phyloP scores from a whole-genome alignment of 2,797 vertebrate species.

The Hephaestus fuliginosus region DNA sequence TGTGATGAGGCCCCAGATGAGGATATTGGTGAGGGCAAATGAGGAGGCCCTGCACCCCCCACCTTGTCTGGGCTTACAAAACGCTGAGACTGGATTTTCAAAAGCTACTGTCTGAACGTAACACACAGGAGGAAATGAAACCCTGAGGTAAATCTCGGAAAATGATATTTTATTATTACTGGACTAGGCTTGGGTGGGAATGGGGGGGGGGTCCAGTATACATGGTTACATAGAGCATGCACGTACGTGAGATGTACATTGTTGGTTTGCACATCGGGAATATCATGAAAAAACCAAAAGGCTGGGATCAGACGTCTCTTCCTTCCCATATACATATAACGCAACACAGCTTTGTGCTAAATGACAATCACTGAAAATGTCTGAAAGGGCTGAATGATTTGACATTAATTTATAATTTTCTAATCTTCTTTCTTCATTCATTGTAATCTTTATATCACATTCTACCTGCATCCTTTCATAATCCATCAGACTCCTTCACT shows the following conservation, averaged over 20 bases:
- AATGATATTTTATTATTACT: conserved; percentile 16
- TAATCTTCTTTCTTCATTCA: too few species aligned
- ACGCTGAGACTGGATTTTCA: conserved; percentile 31
- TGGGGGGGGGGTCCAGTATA: not conserved
- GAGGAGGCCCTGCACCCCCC: conserved; percentile 17
- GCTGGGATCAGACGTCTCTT: too few species aligned
- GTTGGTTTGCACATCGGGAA: not conserved
- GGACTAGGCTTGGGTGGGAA: not conserved
- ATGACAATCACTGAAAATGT: not conserved
- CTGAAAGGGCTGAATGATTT: not conserved
- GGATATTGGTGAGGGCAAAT: conserved; percentile 13
- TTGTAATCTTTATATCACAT: too few species aligned
- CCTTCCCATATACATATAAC: too few species aligned
- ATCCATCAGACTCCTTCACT: not conserved
- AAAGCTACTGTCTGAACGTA: conserved; percentile 27
- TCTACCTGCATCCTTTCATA: not conserved
- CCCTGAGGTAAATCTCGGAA: conserved; percentile 29
- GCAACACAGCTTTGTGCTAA: not conserved
- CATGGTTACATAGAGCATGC: not conserved
- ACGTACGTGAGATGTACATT: not conserved
- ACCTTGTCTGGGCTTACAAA: conserved; percentile 2
- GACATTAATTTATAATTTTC: too few species aligned
- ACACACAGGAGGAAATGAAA: conserved; percentile 52
- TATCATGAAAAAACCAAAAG: not conserved
- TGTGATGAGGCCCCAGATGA: conserved; percentile 39